Conservation (phyloP, 1,140 invertebrate species). For the Caenorhabditis latens region DNA sequence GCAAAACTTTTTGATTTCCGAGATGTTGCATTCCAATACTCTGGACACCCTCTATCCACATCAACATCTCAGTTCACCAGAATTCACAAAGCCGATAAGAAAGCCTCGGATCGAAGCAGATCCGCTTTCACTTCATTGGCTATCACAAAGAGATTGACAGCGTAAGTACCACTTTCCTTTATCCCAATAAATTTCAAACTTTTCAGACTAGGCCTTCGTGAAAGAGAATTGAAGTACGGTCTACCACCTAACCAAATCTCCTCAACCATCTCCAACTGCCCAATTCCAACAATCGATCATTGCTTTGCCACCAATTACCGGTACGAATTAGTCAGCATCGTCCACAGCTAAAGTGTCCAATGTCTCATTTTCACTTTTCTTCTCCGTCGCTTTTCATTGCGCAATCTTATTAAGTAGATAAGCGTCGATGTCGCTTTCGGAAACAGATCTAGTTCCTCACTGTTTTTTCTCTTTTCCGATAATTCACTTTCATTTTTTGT, state of each 20-base stretch:
- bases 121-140: slow-evolving; percentile 64
- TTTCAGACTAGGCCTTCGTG: slow-evolving; percentile 66
- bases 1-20: slow-evolving; percentile 56
- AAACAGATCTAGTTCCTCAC: slow-evolving; percentile 21
- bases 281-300: slow-evolving; percentile 56
- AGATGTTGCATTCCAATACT: slow-evolving; percentile 57
- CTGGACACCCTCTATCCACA: slow-evolving; percentile 59
- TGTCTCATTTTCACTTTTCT: neutral
- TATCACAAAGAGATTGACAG: slow-evolving; percentile 64
- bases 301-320: slow-evolving; percentile 63
- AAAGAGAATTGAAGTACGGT: slow-evolving; percentile 64
- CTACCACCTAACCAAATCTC: slow-evolving; percentile 59
- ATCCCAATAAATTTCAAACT: neutral
- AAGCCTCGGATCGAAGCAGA: slow-evolving; percentile 59
- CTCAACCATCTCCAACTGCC: slow-evolving; percentile 58
- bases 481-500: slow-evolving; percentile 28
- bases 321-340: slow-evolving; percentile 35
- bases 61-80: slow-evolving; percentile 61
- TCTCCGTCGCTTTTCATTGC: slow-evolving; percentile 3
- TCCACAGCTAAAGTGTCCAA: slow-evolving; percentile 11
- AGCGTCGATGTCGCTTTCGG: slow-evolving; percentile 40
- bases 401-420: slow-evolving; percentile 46
- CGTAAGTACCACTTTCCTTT: slow-evolving; percentile 28
- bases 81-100: slow-evolving; percentile 63
- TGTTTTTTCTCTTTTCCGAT: neutral